Base-by-base conservation (phyloP, 37 sponge, comb jelly and placozoan species). In the Hormiphora californensis region DNA sequence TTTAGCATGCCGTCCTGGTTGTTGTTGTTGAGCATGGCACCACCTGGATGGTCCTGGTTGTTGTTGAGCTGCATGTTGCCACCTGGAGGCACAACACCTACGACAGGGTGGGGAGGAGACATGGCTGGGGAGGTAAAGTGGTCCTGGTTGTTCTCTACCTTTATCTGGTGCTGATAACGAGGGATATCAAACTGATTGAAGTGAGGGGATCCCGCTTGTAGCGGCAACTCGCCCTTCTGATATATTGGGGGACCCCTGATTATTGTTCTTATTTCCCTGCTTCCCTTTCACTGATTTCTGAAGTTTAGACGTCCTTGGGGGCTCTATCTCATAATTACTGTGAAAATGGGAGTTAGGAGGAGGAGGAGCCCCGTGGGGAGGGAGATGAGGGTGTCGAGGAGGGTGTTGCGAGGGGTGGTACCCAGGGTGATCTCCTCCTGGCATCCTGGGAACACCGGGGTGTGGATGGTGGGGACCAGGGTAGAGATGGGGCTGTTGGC, bases 311-410 rank as follows among this genome's bases (percentile, higher is more conserved):
- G 81, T 73, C 81, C 81, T 73, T 40, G 81, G 81, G 21, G 81
- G 81, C 81, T 73, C 81, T 73, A 73, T 73, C 3, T 73, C 81
- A 73, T 73, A 73, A 28, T 73, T 73, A 73, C 43, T 46, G 43
- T 73, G 81, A 73, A 73, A 73, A 73, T 73, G 81, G 81, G 81
- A 46, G 38, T 46, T 73, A 43, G 40, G 81, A 43, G 81, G 21
- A 2, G 81, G 40, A n/a, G 81, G 81, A 43, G 81, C 81, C 81
- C 40, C 43, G 43, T 43, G 81, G 81, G 46, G 81, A 28, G 40
- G 81, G 40, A 43, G 81, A 19, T 37, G 81, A n/a, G 81, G 81
- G 38, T 46, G 40, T 46, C 43, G 81, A 43, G 81, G 21, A 2
- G 81, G 40, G 9, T 43, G 81, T 73, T 43, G 46, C 81, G 43